Percentiles rank a stretch among this genome's conserved stretches.
phyloP scores from a whole-genome alignment of 2,113 vertebrate species.

The Alethe castanea region DNA sequence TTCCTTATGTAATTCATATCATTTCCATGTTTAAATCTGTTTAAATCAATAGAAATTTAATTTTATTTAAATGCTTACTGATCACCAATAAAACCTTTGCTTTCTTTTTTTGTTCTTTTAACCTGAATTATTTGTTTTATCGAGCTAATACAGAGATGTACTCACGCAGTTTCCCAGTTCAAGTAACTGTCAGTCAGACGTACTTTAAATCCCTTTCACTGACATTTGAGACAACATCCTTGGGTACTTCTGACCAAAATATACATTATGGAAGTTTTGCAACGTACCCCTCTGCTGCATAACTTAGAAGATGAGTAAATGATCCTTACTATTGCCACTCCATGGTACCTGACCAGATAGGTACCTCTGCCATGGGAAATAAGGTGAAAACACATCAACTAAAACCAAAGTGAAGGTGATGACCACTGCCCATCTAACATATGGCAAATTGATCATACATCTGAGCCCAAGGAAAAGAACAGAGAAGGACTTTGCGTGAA shows the following conservation, averaged over 20 bases:
- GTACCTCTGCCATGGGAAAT: background rate
- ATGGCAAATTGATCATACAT: background rate
- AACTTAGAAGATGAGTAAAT: background rate
- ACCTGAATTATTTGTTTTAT: constrained; percentile 25
- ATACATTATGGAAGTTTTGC: background rate
- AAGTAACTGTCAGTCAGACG: background rate
- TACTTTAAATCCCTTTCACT: background rate
- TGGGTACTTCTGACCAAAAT: background rate
- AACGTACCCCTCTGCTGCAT: background rate
- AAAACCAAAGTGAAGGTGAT: background rate
- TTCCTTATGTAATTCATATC: background rate
- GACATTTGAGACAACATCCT: background rate
- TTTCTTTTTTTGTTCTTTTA: background rate
- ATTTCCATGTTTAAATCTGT: constrained; percentile 1
- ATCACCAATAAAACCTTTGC: background rate
- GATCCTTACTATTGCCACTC: background rate
- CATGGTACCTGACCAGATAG: background rate
- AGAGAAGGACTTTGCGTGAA: background rate
- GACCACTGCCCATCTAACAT: background rate
- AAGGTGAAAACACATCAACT: background rate
- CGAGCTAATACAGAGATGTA: background rate
- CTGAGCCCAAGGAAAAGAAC: background rate
- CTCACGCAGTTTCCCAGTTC: background rate
- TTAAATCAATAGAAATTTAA: constrained; percentile 58
- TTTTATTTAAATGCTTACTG: constrained; percentile 31